phyloP scores from a whole-genome alignment of 2,888 invertebrate genomes.

The Orthosia incerta region DNA sequence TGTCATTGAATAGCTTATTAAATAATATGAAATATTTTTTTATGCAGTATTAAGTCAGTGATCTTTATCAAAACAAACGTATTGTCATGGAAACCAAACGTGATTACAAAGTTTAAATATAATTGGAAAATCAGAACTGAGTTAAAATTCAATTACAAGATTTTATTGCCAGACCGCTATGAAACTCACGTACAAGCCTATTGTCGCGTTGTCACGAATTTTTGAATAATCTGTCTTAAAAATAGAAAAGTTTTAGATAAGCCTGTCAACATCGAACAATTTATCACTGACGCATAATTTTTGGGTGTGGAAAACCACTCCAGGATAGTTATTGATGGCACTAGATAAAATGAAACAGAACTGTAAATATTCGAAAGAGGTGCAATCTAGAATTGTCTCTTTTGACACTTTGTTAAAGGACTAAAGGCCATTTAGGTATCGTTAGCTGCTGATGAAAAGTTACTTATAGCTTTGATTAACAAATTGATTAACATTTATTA shows the following conservation, averaged over 20 bases:
- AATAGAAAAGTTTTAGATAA: constrained; percentile 30
- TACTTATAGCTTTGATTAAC: too few species aligned
- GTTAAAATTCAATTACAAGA: neutral
- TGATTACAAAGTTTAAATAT: neutral
- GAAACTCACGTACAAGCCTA: neutral
- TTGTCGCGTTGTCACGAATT: neutral
- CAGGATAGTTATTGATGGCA: constrained; percentile 19
- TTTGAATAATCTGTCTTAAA: constrained; percentile 18
- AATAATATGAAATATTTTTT: too few species aligned
- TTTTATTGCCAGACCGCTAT: neutral
- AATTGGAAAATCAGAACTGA: neutral
- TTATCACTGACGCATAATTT: constrained; percentile 36
- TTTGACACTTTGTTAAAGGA: neutral
- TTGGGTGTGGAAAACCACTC: constrained; percentile 32
- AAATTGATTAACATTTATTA: too few species aligned
- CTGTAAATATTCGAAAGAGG: too few species aligned
- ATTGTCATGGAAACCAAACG: neutral
- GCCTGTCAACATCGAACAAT: constrained; percentile 45
- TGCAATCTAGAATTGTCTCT: too few species aligned
- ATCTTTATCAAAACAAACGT: neutral
- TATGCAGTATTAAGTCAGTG: too few species aligned
- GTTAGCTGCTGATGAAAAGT: too few species aligned
- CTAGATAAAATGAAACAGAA: constrained; percentile 8
- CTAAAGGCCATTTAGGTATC: neutral
- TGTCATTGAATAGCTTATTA: too few species aligned